phyloP scores from a whole-genome alignment of 23 tunicate species.

The Styela clava region DNA sequence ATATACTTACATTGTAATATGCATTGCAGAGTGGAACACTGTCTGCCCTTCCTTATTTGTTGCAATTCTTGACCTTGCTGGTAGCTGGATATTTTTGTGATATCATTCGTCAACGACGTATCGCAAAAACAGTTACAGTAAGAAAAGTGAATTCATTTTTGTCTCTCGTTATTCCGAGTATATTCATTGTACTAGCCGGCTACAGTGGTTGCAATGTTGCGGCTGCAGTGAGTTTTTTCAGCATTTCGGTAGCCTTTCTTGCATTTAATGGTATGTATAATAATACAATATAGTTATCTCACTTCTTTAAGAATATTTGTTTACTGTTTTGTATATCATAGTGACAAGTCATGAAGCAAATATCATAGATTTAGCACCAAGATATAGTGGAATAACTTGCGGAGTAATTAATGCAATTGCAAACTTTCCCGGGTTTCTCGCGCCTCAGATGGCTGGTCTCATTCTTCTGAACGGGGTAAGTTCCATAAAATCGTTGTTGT shows the following conservation, averaged over 20 bases:
- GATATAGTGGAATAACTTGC: constrained; percentile 62
- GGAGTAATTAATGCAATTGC: constrained; percentile 68
- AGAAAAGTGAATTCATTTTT: constrained; percentile 26
- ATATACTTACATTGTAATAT: too few relatives aligned
- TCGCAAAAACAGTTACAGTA: constrained; percentile 6
- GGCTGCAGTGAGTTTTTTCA: constrained; percentile 21
- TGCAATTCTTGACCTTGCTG: constrained; percentile 9
- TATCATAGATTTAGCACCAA: constrained; percentile 69
- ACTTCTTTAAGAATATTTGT: too few relatives aligned
- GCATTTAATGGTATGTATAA: constrained; percentile 13
- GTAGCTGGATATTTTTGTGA: constrained; percentile 27
- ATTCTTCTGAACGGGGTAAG: constrained; percentile 48
- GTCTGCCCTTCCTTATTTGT: constrained; percentile 30
- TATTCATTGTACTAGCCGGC: constrained; percentile 30
- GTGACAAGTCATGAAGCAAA: constrained; percentile 82
- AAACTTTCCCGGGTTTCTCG: constrained; percentile 68
- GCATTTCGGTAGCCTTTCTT: constrained; percentile 31
- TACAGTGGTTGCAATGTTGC: constrained; percentile 31
- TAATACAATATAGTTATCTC: too few relatives aligned
- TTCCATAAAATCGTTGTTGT: too few relatives aligned
- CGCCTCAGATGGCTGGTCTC: constrained; percentile 68
- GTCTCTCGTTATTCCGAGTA: constrained; percentile 19
- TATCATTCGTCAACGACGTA: constrained; percentile 2
- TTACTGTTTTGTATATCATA: not conserved
- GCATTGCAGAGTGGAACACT: constrained; percentile 23